A percentile compares a stretch with the other conserved stretches of the same genome.
phyloP scores from a whole-genome alignment of 2,888 invertebrate species.

The Sesia apiformis region DNA sequence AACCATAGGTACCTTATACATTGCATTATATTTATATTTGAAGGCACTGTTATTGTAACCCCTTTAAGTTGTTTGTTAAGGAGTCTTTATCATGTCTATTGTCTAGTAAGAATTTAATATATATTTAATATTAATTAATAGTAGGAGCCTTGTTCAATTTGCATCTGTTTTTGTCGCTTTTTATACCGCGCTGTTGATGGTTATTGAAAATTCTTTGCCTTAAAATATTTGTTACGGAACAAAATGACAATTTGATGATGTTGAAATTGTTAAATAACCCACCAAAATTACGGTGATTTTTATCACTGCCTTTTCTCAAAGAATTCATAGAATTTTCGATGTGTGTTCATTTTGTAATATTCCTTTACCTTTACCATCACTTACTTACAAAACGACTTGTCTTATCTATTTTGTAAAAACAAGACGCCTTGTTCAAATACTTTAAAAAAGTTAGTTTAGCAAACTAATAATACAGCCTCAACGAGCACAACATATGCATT shows the following conservation, averaged over 20 bases:
- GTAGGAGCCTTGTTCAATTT: slow-evolving; percentile 64
- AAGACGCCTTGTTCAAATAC: neutral
- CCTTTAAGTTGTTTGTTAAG: slow-evolving; percentile 71
- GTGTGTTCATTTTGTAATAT: slow-evolving; percentile 52
- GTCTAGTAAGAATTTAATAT: slow-evolving; percentile 71
- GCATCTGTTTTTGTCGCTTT: slow-evolving; percentile 58
- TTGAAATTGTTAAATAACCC: slow-evolving; percentile 32
- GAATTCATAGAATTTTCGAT: slow-evolving; percentile 35
- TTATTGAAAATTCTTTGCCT: slow-evolving; percentile 30
- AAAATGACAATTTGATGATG: slow-evolving; percentile 31
- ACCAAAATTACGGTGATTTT: slow-evolving; percentile 31
- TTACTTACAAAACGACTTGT: slow-evolving; percentile 30
- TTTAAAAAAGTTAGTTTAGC: slow-evolving; percentile 15
- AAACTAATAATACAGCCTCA: slow-evolving; percentile 36
- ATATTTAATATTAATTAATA: slow-evolving; percentile 55
- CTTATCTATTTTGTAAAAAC: slow-evolving; percentile 16
- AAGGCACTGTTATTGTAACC: slow-evolving; percentile 67
- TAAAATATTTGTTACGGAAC: slow-evolving; percentile 42
- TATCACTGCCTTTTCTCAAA: slow-evolving; percentile 51
- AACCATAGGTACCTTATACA: slow-evolving; percentile 58
- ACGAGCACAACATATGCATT: slow-evolving; percentile 20
- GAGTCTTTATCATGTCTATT: slow-evolving; percentile 71
- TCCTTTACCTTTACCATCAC: slow-evolving; percentile 13
- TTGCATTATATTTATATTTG: slow-evolving; percentile 61
- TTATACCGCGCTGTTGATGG: slow-evolving; percentile 50